Percentiles rank a stretch among this genome's conserved stretches.
phyloP scores from a whole-genome alignment of 1,140 invertebrate species.

The Anastatus disparis region DNA sequence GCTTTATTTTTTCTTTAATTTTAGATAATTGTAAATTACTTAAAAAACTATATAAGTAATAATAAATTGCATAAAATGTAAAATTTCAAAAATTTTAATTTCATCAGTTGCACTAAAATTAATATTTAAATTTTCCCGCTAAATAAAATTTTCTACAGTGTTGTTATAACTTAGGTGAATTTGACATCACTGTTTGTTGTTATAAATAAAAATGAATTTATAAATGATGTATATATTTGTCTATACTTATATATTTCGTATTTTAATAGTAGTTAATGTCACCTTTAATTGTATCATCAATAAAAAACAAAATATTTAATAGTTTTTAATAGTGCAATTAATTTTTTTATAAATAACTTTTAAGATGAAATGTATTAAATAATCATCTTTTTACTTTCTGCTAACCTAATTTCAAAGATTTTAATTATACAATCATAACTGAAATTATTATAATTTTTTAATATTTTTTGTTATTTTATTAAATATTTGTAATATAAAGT shows the following conservation, averaged over 20 bases:
- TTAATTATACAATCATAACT: background rate
- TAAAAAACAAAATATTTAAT: background rate
- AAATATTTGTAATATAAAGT: background rate
- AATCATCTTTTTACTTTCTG: background rate
- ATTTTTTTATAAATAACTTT: background rate
- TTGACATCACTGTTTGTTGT: slow-evolving; percentile 22
- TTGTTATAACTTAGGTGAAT: background rate
- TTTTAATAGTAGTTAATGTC: slow-evolving; percentile 38
- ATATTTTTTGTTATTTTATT: background rate
- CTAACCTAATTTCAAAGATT: background rate
- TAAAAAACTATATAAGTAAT: too few relatives aligned
- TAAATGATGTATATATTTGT: background rate
- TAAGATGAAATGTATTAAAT: background rate
- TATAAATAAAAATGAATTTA: slow-evolving; percentile 23
- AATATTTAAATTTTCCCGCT: too few relatives aligned
- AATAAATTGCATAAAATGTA: too few relatives aligned
- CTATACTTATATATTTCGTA: background rate
- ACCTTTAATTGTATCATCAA: too few relatives aligned
- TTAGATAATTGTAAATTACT: too few relatives aligned
- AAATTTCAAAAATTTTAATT: too few relatives aligned
- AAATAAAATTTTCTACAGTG: background rate
- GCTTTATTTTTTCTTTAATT: too few relatives aligned
- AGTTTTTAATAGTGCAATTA: background rate
- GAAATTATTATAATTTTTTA: background rate
- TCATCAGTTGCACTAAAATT: too few relatives aligned